Conservation (phyloP, 1,140 invertebrate genomes). For the Nomia melanderi region DNA sequence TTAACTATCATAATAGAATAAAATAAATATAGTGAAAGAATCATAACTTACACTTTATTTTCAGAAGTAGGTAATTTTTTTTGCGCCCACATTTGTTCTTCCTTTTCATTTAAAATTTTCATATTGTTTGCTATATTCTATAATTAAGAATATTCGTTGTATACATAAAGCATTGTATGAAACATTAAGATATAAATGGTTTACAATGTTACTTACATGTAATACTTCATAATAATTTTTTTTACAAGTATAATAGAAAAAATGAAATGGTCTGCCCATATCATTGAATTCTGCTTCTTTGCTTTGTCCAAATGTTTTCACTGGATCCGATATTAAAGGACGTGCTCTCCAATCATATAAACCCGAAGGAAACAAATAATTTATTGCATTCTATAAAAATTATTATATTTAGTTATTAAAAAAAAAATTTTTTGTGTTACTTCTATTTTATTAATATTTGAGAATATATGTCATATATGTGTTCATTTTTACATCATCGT, state of each 20-base stretch:
- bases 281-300: constrained; percentile 96
- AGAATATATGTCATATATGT: too few species aligned
- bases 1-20: constrained; percentile 17
- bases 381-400: constrained; percentile 88
- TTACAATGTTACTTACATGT: constrained; percentile 83
- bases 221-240: constrained; percentile 92
- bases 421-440: neutral
- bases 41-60: constrained; percentile 82
- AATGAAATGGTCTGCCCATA: constrained; percentile 92
- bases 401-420: constrained; percentile 9
- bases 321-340: constrained; percentile 93
- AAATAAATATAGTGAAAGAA: constrained; percentile 30
- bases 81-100: constrained; percentile 85
- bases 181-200: neutral
- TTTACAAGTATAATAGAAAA: constrained; percentile 93
- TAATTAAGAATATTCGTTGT: constrained; percentile 46
- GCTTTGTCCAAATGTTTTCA: constrained; percentile 90
- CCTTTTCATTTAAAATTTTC: constrained; percentile 84
- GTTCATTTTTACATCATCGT: too few species aligned
- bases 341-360: constrained; percentile 90
- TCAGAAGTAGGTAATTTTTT: constrained; percentile 82
- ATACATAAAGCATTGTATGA: neutral
- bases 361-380: constrained; percentile 96
- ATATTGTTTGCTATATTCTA: constrained; percentile 85
- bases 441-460: neutral